A percentile compares a stretch with the other conserved stretches of the same genome.
Evolutionary conservation across 2,113 vertebrate genomes (phyloP).

Genomic region (Alectura lathami): DNA sequence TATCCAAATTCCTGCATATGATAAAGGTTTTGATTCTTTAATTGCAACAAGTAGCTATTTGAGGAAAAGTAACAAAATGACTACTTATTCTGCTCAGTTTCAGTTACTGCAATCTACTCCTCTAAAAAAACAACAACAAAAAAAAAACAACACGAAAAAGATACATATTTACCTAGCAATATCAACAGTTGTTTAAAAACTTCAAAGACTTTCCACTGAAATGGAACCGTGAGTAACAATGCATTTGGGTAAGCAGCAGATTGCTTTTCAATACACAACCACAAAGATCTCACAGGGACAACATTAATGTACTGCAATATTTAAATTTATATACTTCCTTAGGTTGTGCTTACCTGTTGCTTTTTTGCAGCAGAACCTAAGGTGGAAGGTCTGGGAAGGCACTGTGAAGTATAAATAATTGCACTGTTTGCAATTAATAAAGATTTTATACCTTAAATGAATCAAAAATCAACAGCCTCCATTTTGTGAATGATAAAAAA

Average conservation of each 20-base stretch:
- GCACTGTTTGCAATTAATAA: constrained; percentile 97
- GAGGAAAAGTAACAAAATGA: constrained; percentile 63
- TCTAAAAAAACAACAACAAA: not conserved
- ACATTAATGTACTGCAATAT: constrained; percentile 84
- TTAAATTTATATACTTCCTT: constrained; percentile 87
- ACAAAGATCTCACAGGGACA: constrained; percentile 87
- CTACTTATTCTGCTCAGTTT: constrained; percentile 64
- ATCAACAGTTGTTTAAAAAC: constrained; percentile 77
- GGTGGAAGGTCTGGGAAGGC: constrained; percentile 98
- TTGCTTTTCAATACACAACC: constrained; percentile 85
- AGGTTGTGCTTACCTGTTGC: constrained; percentile 99
- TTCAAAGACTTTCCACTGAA: constrained; percentile 78
- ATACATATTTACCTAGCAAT: constrained; percentile 78
- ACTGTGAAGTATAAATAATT: constrained; percentile 99
- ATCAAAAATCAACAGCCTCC: constrained; percentile 91
- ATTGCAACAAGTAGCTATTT: constrained; percentile 68
- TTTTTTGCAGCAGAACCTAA: constrained; percentile 99
- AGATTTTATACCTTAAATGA: constrained; percentile 91
- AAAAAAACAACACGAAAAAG: too few species aligned
- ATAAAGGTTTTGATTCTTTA: constrained; percentile 64
- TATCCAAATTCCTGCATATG: constrained; percentile 72
- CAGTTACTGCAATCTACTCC: constrained; percentile 75
- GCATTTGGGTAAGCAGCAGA: constrained; percentile 82
- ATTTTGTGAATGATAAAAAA: constrained; percentile 83
- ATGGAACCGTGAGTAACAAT: constrained; percentile 81